These are phyloP conservation scores for Nothocercus julius DNA, from an alignment of 2,113 vertebrate genomes.

Conservation along the genomic window DNA sequence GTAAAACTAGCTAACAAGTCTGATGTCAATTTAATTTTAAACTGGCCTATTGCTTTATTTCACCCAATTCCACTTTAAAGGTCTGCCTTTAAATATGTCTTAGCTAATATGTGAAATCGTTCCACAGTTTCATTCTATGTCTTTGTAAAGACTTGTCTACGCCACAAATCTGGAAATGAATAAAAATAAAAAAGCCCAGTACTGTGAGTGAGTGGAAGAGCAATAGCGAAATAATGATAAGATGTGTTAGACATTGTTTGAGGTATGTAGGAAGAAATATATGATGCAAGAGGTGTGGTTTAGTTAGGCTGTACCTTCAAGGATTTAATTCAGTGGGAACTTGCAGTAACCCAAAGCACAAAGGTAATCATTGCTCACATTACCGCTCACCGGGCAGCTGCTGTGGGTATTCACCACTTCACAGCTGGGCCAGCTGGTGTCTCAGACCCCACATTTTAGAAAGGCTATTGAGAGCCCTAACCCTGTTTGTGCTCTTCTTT, in stretches of 20 bases:
- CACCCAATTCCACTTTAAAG: background rate
- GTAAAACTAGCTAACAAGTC: background rate
- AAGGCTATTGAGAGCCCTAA: background rate
- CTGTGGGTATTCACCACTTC: slow-evolving; percentile 7
- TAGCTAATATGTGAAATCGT: background rate
- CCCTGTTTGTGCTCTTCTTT: background rate
- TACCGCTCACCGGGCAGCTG: slow-evolving; percentile 16
- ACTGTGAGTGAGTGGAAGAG: background rate
- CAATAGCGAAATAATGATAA: background rate
- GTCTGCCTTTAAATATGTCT: background rate
- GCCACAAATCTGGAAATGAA: background rate
- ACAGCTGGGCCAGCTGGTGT: background rate
- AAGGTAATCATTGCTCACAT: background rate
- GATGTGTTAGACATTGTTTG: background rate
- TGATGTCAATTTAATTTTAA: background rate
- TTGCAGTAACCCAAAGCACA: background rate
- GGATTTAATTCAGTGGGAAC: slow-evolving; percentile 5
- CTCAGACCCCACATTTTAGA: background rate
- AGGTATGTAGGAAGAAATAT: background rate
- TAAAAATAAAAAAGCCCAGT: background rate
- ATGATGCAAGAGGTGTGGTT: background rate
- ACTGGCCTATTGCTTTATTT: background rate
- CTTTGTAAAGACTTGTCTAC: background rate
- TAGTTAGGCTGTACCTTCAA: slow-evolving; percentile 34
- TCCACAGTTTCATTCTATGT: background rate